A percentile compares a stretch with the other conserved stretches of the same genome.
These are phyloP conservation scores for Staurois parvus DNA, from an alignment of 2,797 vertebrate genomes.

Conservation along the genomic window DNA sequence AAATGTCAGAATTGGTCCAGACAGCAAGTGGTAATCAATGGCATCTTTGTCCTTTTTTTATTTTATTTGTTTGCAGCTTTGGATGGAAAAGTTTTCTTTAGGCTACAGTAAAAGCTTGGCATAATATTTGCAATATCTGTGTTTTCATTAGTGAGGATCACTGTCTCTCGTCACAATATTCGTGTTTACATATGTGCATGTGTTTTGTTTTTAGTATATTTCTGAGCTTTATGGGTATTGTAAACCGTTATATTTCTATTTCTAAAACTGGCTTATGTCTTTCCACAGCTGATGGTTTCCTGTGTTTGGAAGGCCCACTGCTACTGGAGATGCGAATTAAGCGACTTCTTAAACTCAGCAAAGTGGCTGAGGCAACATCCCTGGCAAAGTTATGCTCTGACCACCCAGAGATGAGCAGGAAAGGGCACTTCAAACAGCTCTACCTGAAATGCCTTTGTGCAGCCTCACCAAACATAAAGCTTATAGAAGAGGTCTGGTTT, in stretches of 20 bases:
- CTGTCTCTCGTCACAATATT: no score
- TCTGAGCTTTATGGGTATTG: no score
- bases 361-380: slow-evolving; percentile 82
- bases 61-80: no score
- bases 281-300: slow-evolving; percentile 84
- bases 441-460: slow-evolving; percentile 93
- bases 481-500: slow-evolving; percentile 90
- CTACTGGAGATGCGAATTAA: slow-evolving; percentile 94
- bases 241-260: neutral
- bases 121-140: no score
- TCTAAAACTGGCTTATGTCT: neutral
- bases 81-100: no score
- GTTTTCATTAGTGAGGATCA: no score
- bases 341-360: slow-evolving; percentile 90
- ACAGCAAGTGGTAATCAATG: no score
- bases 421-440: slow-evolving; percentile 91
- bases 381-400: slow-evolving; percentile 90
- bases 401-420: slow-evolving; percentile 81
- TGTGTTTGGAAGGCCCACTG: slow-evolving; percentile 85
- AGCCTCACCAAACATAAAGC: slow-evolving; percentile 84
- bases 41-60: no score
- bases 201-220: no score
- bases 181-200: no score
- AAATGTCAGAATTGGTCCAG: no score
- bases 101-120: no score